Evolutionary conservation across 2,888 invertebrate genomes (phyloP), one percentile per base, ranked within the genome.

Genomic region (Corythucha ciliata): DNA sequence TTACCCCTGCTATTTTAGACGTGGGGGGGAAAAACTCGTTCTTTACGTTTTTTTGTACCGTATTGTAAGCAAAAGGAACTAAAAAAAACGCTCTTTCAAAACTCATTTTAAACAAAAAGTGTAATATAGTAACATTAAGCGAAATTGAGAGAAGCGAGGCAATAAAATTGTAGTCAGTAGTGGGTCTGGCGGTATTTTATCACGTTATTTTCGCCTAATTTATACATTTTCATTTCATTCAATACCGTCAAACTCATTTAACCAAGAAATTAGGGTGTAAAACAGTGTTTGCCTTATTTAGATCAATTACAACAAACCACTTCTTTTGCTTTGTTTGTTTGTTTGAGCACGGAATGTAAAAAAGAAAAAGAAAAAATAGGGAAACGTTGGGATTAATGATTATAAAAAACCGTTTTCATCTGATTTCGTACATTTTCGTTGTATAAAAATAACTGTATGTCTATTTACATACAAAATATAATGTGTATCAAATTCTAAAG

Each of bases 221-320:
- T 26, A 45, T 45, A 45, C 34, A 25, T 41, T 25, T 16, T 24
- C 16, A 39, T 16, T 40, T 40, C 41, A 36, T 42, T 25, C 41
- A 50, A 25, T 42, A 32, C 27, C 40, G 40, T 26, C 25, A 34
- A 50, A 51, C 29, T 51, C 45, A 54, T 54, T 33, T 40, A 54
- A 34, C 37, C 42, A 48, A 54, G 33, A 48, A 45, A 48, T 44
- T 54, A 42, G 45, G 48, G 48, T 40, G 25, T 45, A 48, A 42
- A 55, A 55, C 55, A 55, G 52, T 55, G 52, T 55, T 55, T 55
- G 55, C 55, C 55, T 55, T 55, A 55, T 55, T 55, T 55, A 52
- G 52, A 55, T 55, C 55, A 55, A 55, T 55, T 55, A 55, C 45
- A 44, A 49, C 47, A 41, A 47, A 49, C n/a, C n/a, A n/a, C n/a